These are phyloP conservation scores for Desmophyllum pertusum DNA, from an alignment of 92 coral and sea anemone species.

Conservation along the genomic window DNA sequence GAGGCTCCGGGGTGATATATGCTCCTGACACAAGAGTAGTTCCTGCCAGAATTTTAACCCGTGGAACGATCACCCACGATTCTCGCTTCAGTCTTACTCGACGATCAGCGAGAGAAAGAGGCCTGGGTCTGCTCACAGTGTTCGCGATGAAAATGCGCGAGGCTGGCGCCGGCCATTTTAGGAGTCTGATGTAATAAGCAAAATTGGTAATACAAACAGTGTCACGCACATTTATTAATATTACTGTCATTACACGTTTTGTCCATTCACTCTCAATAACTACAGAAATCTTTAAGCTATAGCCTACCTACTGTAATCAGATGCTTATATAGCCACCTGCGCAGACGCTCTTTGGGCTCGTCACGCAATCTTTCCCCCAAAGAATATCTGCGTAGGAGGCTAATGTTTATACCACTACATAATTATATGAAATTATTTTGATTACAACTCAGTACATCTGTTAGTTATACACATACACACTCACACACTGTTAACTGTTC, in stretches of 20 bases:
- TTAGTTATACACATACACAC: background rate
- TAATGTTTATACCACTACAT: background rate
- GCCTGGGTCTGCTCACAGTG: background rate
- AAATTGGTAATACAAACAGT: background rate
- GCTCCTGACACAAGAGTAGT: no score
- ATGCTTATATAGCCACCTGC: background rate
- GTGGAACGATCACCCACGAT: no score
- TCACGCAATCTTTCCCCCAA: no score
- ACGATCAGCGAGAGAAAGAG: background rate
- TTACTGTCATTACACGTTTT: background rate
- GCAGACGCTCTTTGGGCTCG: no score
- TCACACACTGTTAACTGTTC: background rate
- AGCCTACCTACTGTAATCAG: background rate
- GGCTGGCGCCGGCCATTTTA: no score
- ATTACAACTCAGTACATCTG: background rate
- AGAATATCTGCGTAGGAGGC: no score
- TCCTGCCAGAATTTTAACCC: no score
- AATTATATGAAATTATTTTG: background rate
- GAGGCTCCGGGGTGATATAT: no score
- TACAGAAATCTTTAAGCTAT: background rate
- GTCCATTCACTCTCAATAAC: background rate
- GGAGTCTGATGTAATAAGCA: background rate
- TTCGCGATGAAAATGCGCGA: background rate
- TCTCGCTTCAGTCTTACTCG: background rate
- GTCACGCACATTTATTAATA: background rate